Percentiles rank a stretch among this genome's conserved stretches.
Evolutionary conservation across 2,797 vertebrate species (phyloP).

Genomic region (Syncerus caffer): DNA sequence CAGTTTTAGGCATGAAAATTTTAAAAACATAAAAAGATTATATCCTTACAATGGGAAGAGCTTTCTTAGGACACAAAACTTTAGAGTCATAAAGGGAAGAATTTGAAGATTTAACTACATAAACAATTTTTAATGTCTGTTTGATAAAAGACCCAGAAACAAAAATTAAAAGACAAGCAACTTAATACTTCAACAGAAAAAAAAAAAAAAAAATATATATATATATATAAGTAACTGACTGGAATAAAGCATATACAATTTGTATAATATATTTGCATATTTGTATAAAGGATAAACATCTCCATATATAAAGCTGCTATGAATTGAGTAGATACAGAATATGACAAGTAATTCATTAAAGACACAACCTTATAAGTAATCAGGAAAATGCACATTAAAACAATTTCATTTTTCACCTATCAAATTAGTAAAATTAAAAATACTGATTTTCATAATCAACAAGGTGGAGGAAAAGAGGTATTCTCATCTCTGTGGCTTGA

Average conservation of each 20-base stretch:
- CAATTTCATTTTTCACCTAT: slow-evolving; percentile 8
- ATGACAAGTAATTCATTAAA: background rate
- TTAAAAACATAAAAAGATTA: background rate
- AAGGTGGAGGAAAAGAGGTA: background rate
- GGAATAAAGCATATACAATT: background rate
- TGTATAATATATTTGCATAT: background rate
- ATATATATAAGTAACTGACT: background rate
- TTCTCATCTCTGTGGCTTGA: background rate
- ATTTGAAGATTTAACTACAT: background rate
- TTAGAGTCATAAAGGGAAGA: background rate
- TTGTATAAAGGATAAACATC: background rate
- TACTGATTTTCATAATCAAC: background rate
- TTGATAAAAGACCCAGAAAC: slow-evolving; percentile 2
- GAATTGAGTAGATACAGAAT: background rate
- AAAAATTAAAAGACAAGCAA: slow-evolving; percentile 7
- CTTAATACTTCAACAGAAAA: background rate
- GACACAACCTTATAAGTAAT: background rate
- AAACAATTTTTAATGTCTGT: background rate
- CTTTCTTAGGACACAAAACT: background rate
- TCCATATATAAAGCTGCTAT: background rate
- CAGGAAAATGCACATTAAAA: slow-evolving; percentile 9
- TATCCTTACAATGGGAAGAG: background rate
- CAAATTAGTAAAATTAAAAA: slow-evolving; percentile 7
- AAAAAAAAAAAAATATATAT: background rate
- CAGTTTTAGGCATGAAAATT: background rate